Percentiles rank a stretch among this genome's conserved stretches.
Conservation (phyloP, 1,140 invertebrate species). For the Scaptodrosophila lebanonensis region DNA sequence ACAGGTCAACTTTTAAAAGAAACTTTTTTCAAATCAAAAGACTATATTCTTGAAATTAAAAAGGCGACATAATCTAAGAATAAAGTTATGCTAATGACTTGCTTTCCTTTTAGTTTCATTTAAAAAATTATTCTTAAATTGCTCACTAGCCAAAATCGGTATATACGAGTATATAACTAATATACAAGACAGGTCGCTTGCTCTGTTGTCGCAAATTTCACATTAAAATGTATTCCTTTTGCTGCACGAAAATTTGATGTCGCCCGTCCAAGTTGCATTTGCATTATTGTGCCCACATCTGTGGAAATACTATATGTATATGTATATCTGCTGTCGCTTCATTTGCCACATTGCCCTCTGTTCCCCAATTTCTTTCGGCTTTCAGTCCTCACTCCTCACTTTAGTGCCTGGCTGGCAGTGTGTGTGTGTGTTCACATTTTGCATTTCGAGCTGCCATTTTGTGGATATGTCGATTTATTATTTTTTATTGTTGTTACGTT, state of each 20-base stretch:
- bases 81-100: too few relatives aligned
- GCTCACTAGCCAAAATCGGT: too few relatives aligned
- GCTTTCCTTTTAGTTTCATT: too few relatives aligned
- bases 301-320: background rate
- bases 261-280: slow-evolving; percentile 14
- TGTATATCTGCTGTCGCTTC: slow-evolving; percentile 29
- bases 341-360: slow-evolving; percentile 55
- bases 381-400: slow-evolving; percentile 40
- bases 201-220: slow-evolving; percentile 1
- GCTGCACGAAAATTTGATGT: background rate
- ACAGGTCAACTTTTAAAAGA: too few relatives aligned
- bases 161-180: too few relatives aligned
- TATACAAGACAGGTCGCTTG: too few relatives aligned
- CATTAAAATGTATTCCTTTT: slow-evolving; percentile 19
- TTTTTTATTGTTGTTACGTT: slow-evolving; percentile 77
- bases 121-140: too few relatives aligned
- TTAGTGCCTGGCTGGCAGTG: slow-evolving; percentile 15
- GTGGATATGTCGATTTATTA: slow-evolving; percentile 76
- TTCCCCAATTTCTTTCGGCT: slow-evolving; percentile 14
- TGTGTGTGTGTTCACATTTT: slow-evolving; percentile 50
- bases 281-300: slow-evolving; percentile 12
- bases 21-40: too few relatives aligned
- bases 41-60: too few relatives aligned
- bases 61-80: too few relatives aligned
- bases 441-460: slow-evolving; percentile 65